phyloP scores from a whole-genome alignment of 2,797 vertebrate species.

The Silurus aristotelis region DNA sequence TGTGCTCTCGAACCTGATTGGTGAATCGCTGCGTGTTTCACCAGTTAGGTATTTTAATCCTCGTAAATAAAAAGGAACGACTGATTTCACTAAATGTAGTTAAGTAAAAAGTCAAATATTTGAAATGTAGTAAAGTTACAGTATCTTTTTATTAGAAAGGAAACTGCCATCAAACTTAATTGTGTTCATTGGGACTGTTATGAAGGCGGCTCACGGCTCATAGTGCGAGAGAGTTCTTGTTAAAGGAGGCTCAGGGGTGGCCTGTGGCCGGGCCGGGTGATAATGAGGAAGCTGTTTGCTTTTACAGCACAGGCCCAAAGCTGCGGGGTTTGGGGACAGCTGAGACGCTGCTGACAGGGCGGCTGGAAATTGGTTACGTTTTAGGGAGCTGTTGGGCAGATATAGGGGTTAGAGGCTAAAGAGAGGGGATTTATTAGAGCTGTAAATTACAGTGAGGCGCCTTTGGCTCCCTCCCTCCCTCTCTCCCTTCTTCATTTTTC shows the following conservation, averaged over 20 bases:
- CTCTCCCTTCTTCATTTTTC: not conserved
- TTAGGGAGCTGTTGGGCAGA: constrained; percentile 71
- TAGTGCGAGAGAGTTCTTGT: not conserved
- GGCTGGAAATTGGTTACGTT: constrained; percentile 72
- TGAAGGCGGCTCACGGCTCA: not conserved
- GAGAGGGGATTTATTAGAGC: constrained; percentile 76
- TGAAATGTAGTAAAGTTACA: no score
- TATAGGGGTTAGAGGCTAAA: constrained; percentile 77
- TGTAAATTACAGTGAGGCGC: constrained; percentile 74
- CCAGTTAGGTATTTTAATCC: no score
- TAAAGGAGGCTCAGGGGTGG: constrained; percentile 45
- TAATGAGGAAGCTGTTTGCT: constrained; percentile 76
- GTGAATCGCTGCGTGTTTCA: no score
- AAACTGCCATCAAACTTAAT: not conserved
- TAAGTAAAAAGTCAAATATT: no score
- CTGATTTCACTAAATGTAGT: no score
- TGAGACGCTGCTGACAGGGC: constrained; percentile 49
- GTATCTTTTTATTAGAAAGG: not conserved
- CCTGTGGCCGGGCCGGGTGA: constrained; percentile 61
- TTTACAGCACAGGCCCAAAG: constrained; percentile 66
- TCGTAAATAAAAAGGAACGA: no score
- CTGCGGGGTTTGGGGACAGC: constrained; percentile 36
- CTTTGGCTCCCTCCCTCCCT: constrained; percentile 48
- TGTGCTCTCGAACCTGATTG: no score
- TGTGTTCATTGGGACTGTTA: not conserved